Conservation (phyloP, 2,797 vertebrate species). For the Chaetodon trifasciatus region DNA sequence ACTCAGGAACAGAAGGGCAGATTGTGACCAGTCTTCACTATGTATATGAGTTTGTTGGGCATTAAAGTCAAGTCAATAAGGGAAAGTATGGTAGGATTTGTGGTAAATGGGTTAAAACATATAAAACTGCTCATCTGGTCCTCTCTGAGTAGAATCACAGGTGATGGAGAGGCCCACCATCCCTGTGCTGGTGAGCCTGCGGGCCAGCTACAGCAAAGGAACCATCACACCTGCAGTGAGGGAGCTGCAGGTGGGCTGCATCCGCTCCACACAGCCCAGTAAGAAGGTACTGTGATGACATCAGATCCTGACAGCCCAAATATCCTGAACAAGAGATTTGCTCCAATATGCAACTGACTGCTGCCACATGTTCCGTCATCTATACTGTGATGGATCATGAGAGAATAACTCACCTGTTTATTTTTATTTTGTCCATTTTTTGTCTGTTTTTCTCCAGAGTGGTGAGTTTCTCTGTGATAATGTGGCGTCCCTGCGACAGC, state of each 20-base stretch:
- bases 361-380: background rate
- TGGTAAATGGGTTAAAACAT: too few relatives aligned
- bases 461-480: slow-evolving; percentile 88
- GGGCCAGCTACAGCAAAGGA: slow-evolving; percentile 68
- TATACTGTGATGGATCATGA: background rate
- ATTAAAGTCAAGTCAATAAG: too few relatives aligned
- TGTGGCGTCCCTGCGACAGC: slow-evolving; percentile 78
- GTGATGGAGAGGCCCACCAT: slow-evolving; percentile 55
- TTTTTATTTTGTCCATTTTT: background rate
- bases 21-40: too few relatives aligned
- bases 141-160: slow-evolving; percentile 41
- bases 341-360: background rate
- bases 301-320: background rate
- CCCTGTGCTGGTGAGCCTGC: slow-evolving; percentile 87
- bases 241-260: slow-evolving; percentile 90
- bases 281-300: slow-evolving; percentile 85
- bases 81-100: too few relatives aligned
- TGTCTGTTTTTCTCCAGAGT: slow-evolving; percentile 69
- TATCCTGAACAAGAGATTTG: background rate
- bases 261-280: slow-evolving; percentile 77
- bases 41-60: too few relatives aligned
- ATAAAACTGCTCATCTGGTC: background rate
- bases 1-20: too few relatives aligned
- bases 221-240: slow-evolving; percentile 78
- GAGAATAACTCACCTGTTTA: background rate